Conservation (phyloP, 2,113 vertebrate genomes). For the Podarcis muralis region DNA sequence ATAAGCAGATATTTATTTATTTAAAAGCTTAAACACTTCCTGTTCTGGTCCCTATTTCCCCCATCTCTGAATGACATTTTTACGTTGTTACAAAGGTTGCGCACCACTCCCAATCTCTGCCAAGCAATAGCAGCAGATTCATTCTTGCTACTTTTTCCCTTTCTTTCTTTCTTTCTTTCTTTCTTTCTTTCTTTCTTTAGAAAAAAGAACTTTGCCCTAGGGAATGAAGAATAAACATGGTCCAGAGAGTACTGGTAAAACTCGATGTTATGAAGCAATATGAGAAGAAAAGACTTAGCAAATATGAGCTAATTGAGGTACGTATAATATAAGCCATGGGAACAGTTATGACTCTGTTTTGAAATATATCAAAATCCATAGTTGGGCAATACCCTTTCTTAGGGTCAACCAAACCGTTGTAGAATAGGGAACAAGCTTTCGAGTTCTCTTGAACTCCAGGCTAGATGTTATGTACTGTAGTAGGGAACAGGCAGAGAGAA, state of each 20-base stretch:
- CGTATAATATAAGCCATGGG: neutral
- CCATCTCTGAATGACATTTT: neutral
- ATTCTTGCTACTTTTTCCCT: too few relatives aligned
- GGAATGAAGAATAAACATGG: slow-evolving; percentile 33
- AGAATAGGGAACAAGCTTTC: neutral
- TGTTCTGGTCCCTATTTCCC: neutral
- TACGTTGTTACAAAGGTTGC: too few relatives aligned
- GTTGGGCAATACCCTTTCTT: neutral
- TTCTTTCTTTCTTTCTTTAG: neutral
- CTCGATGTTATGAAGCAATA: slow-evolving; percentile 37
- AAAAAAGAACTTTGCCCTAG: neutral
- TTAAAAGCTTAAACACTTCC: neutral
- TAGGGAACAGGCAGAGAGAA: neutral
- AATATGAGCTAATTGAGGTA: slow-evolving; percentile 27
- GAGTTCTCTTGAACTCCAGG: neutral
- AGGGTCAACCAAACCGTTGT: neutral
- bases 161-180: neutral
- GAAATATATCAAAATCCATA: neutral
- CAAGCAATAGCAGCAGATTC: too few relatives aligned
- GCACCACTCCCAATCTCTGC: too few relatives aligned
- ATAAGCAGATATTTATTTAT: neutral
- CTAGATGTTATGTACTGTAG: neutral
- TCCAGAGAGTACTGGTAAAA: slow-evolving; percentile 43
- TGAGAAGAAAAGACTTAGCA: slow-evolving; percentile 40
- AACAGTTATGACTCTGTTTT: neutral